Base-by-base conservation (phyloP, 2,113 vertebrate genomes). In the Colius striatus region DNA sequence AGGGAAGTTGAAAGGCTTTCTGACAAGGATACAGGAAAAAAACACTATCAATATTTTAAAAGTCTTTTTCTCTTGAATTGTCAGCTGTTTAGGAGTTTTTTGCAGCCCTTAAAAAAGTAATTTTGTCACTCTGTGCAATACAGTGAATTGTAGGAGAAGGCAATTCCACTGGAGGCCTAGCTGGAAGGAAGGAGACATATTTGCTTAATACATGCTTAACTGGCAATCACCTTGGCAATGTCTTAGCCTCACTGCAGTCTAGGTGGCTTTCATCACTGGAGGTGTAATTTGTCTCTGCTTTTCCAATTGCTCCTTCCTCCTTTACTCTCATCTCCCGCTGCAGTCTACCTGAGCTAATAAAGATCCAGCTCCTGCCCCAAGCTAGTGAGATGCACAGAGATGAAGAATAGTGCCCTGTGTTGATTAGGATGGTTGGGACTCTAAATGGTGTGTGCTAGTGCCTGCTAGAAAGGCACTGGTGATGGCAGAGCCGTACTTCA, bases 21-120 rank as follows among this genome's bases (percentile, higher is more conserved):
- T 78, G 90, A 96, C 77, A 89, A 90, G 88, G 80, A 89, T 87
- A 84, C 48, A 66, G 94, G 47, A 89, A 89, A 66, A 82, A 91
- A 96, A 80, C 70, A 88, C 68, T 41, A 96, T 97, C 92, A 95
- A 94, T 93, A 95, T 96, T 97, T 97, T 41, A 95, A 26, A 96
- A 92, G 84, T 80, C 48, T 92, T 83, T 90, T 95, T 94, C 89
- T 88, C 90, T 91, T 90, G 92, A 88, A 91, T 94, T 96, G 94
- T 96, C 91, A 96, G 85, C 78, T 47, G 48, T 65, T 93, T 94
- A 66, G 77, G 87, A 78, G 92, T 86, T 60, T 77, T 67, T 47
- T 73, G 83, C 84, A 90, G 54, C 16, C 0, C 6, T 74, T 94
- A 83, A 58, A 95, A 88, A 68, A 67, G 57, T 93, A 87, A 55